Base-by-base conservation (phyloP, 1,140 invertebrate genomes). In the Melitaea cinxia region DNA sequence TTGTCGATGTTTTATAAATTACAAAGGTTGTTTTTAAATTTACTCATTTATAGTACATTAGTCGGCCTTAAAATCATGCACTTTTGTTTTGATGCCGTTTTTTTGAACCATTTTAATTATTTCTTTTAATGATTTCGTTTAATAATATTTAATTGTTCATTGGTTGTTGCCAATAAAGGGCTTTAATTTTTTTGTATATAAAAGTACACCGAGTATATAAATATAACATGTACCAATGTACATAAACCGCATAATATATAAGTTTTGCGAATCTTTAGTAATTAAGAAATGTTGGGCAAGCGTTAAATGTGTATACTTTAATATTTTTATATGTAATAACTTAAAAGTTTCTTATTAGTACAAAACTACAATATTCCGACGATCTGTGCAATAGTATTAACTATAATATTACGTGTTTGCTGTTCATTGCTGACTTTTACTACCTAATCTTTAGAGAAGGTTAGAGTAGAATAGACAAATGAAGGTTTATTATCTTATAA, bases 191-290 rank as follows among this genome's bases (percentile, higher is more conserved):
- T 12, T 21, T 19, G 19, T 21, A 21, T 47, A 47, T 12, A 19
- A 42, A 17, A 57, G 15, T 59, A 49, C 42, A 49, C 39, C 28
- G 15, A 49, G 49, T 54, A 62, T 21, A n/a, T n/a, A n/a, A 45
- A 19, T 42, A n/a, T 9, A 28, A 28, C 26, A 28, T 28, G 26
- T 28, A 28, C 26, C 3, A 57, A 52, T 52, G 30, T 54, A 28
- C 24, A 58, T 50, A 65, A 52, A 65, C 24, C 23, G 42, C 53
- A 65, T 65, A 65, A 57, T 65, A 57, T 17, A 56, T 56, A 55
- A 49, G 42, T 4, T 33, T 45, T 59, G 17, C 10, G 24, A 39
- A 37, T 55, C 33, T 61, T 15, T 61, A 61, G 49, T 42, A 28
- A 28, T 9, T 61, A 61, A 53, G 49, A 17, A 37, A 2, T 3